Conservation (phyloP, 2,797 vertebrate genomes). For the Enteromius argenteus region DNA sequence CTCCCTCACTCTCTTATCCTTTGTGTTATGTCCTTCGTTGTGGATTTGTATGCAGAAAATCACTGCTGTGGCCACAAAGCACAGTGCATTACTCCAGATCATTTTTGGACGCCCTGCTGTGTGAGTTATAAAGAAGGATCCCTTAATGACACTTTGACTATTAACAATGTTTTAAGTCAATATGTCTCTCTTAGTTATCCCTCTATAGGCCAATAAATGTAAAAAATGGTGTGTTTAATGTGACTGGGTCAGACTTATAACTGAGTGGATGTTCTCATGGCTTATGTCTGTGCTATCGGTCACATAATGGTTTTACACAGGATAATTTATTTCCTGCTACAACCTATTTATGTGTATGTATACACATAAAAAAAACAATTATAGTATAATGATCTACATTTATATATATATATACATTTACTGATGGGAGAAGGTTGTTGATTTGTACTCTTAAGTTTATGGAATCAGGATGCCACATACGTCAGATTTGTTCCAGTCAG, state of each 20-base stretch:
- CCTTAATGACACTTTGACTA: constrained; percentile 94
- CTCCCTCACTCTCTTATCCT: constrained; percentile 64
- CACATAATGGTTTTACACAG: constrained; percentile 15
- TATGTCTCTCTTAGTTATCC: constrained; percentile 85
- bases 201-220: constrained; percentile 82
- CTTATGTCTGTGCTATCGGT: constrained; percentile 34
- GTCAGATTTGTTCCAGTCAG: constrained; percentile 32
- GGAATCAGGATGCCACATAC: constrained; percentile 38
- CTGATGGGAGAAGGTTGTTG: constrained; percentile 28
- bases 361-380: neutral
- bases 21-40: constrained; percentile 78
- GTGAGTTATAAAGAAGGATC: constrained; percentile 95
- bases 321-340: constrained; percentile 10
- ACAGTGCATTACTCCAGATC: constrained; percentile 95
- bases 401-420: neutral
- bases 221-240: constrained; percentile 57
- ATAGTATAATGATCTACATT: neutral
- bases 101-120: constrained; percentile 91
- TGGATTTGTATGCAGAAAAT: constrained; percentile 97
- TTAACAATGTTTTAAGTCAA: constrained; percentile 95
- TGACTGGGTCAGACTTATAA: constrained; percentile 67
- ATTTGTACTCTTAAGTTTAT: constrained; percentile 21
- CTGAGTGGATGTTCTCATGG: constrained; percentile 62
- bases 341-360: neutral
- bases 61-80: constrained; percentile 93